Percentiles rank a stretch among this genome's conserved stretches.
phyloP scores from a whole-genome alignment of 2,113 vertebrate species.

The Panthera uncia region DNA sequence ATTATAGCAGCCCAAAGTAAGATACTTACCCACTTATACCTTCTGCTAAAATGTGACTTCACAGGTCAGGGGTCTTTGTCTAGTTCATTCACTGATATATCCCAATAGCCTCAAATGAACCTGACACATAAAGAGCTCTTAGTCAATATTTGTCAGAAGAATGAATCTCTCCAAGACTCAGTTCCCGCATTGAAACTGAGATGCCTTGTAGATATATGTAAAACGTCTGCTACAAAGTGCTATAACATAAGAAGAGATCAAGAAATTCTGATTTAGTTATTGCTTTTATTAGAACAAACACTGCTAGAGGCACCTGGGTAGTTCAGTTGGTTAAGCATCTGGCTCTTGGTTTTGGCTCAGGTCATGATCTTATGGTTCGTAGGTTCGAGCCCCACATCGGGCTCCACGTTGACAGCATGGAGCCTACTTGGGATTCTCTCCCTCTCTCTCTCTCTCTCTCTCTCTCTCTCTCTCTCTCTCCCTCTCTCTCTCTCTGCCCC shows the following conservation, averaged over 20 bases:
- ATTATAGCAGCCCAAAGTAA: neutral
- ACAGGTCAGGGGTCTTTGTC: neutral
- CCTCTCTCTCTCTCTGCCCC: no score
- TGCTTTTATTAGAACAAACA: conserved; percentile 10
- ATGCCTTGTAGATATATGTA: neutral
- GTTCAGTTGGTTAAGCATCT: no score
- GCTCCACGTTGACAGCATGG: no score
- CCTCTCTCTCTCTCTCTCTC: no score
- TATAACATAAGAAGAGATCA: neutral
- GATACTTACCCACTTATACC: neutral
- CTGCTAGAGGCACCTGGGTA: neutral
- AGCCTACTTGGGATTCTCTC: no score
- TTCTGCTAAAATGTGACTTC: conserved; percentile 15
- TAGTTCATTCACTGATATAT: neutral
- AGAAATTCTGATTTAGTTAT: neutral
- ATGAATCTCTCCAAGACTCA: conserved; percentile 10
- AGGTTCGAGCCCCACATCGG: no score
- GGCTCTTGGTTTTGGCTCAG: no score
- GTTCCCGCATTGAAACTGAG: neutral
- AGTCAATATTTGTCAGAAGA: neutral
- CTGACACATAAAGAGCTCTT: neutral
- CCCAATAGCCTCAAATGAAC: neutral
- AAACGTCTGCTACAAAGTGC: neutral
- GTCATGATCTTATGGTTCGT: no score
- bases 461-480: no score